Evolutionary conservation across 30 jellyfish, hydroid and myxozoan genomes (phyloP).

Genomic region (Pelagia noctiluca): DNA sequence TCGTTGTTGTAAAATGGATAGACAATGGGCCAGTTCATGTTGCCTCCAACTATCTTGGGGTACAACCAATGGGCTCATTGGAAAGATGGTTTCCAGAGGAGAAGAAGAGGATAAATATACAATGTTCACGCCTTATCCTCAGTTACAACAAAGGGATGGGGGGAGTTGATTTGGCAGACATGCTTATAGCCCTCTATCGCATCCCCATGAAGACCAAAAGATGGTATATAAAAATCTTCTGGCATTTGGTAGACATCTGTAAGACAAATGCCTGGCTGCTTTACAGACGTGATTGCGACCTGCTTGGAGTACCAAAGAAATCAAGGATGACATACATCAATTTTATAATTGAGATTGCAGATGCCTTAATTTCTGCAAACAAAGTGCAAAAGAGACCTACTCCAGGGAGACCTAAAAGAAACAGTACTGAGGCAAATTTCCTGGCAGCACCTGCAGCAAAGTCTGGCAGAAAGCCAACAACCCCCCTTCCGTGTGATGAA

Average conservation of each 20-base stretch:
- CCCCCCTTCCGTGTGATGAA: too few species aligned
- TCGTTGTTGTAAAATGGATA: conserved; percentile 66
- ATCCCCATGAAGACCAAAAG: too few species aligned
- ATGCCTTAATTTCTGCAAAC: too few species aligned
- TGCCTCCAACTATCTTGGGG: conserved; percentile 67
- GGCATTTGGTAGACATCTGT: conserved; percentile 72
- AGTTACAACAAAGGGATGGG: conserved; percentile 68
- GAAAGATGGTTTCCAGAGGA: conserved; percentile 35
- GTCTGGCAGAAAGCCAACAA: too few species aligned
- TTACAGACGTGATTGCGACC: conserved; percentile 71
- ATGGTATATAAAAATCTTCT: conserved; percentile 74
- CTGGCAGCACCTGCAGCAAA: too few species aligned
- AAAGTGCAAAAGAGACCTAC: too few species aligned
- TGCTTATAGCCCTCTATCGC: conserved; percentile 65
- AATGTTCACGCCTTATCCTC: conserved; percentile 38
- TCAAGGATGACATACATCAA: not conserved
- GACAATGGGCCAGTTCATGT: conserved; percentile 67
- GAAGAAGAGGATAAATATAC: conserved; percentile 3
- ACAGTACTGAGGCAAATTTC: too few species aligned
- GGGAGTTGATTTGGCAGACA: conserved; percentile 77
- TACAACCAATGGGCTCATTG: conserved; percentile 59
- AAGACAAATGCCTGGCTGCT: conserved; percentile 81
- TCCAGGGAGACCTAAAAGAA: too few species aligned
- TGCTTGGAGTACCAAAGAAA: not conserved
- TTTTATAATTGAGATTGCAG: not conserved